phyloP scores from a whole-genome alignment of 35 echinoderm and acorn worm species.

The Chiridota heheva region DNA sequence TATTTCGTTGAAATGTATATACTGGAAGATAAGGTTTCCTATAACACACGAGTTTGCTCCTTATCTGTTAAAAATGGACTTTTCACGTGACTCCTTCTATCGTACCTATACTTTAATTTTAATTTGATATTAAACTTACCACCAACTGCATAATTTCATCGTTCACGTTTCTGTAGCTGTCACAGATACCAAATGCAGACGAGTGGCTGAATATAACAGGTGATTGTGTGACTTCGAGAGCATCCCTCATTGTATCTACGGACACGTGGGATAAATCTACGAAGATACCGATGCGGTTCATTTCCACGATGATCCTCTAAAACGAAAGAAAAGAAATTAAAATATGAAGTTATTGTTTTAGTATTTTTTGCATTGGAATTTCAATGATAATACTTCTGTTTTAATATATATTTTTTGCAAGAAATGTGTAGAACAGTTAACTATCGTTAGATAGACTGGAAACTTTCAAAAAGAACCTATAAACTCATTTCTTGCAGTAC shows the following conservation, averaged over 20 bases:
- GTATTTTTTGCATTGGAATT: too few species aligned
- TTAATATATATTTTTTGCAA: too few species aligned
- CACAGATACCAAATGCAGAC: background rate
- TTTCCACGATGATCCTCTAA: slow-evolving; percentile 21
- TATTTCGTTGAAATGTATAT: too few species aligned
- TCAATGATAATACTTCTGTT: too few species aligned
- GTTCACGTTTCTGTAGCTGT: slow-evolving; percentile 3
- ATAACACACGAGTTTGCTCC: background rate
- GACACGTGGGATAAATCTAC: slow-evolving; percentile 10
- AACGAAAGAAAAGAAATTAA: background rate
- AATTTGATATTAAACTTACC: too few species aligned
- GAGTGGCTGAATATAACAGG: slow-evolving; percentile 30
- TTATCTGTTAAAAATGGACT: background rate
- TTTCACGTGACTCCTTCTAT: background rate
- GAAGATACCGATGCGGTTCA: slow-evolving; percentile 27
- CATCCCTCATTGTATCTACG: background rate
- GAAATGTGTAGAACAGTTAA: too few species aligned
- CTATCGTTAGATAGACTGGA: too few species aligned
- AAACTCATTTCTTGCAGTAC: too few species aligned
- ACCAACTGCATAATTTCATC: background rate
- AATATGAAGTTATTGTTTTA: too few species aligned
- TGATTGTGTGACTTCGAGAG: background rate
- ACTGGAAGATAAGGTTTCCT: background rate
- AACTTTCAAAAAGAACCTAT: too few species aligned
- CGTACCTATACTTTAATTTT: background rate